These are phyloP conservation scores for Drosophila lacicola DNA, from an alignment of 2,888 invertebrate genomes.

Conservation along the genomic window DNA sequence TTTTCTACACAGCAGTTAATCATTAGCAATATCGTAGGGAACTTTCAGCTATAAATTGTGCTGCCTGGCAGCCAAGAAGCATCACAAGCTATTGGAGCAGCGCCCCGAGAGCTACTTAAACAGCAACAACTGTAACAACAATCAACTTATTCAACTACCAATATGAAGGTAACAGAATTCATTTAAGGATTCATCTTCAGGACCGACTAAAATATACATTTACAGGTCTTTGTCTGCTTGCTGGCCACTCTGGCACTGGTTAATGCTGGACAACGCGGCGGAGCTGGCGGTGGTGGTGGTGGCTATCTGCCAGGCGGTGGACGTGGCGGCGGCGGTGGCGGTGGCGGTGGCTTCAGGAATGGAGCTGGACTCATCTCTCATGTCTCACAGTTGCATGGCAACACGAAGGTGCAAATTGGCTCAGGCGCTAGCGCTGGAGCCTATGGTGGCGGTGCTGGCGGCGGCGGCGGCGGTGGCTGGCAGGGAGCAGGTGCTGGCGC, in stretches of 20 bases:
- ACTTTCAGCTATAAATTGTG: slow-evolving; percentile 64
- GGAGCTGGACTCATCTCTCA: slow-evolving; percentile 66
- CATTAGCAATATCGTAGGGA: slow-evolving; percentile 59
- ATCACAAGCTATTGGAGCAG: slow-evolving; percentile 70
- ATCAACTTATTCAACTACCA: slow-evolving; percentile 7
- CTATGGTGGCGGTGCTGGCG: slow-evolving; percentile 47
- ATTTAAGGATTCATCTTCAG: background rate
- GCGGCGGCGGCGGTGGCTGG: slow-evolving; percentile 26
- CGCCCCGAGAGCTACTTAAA: slow-evolving; percentile 45
- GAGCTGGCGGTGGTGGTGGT: slow-evolving; percentile 55
- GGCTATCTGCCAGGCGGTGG: slow-evolving; percentile 61
- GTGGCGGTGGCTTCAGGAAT: slow-evolving; percentile 50
- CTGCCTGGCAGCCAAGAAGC: slow-evolving; percentile 44
- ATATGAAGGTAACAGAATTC: slow-evolving; percentile 56
- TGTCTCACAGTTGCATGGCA: slow-evolving; percentile 65
- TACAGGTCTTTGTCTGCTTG: slow-evolving; percentile 69
- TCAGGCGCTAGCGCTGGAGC: slow-evolving; percentile 30
- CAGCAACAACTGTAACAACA: slow-evolving; percentile 11
- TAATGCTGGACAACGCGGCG: slow-evolving; percentile 66
- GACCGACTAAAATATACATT: background rate
- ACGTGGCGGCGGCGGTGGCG: slow-evolving; percentile 46
- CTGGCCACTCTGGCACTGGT: slow-evolving; percentile 66
- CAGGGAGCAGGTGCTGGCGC: slow-evolving; percentile 11
- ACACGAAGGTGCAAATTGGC: slow-evolving; percentile 64
- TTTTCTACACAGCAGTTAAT: slow-evolving; percentile 39